phyloP scores from a whole-genome alignment of 2,797 vertebrate genomes.

The Echiichthys vipera region DNA sequence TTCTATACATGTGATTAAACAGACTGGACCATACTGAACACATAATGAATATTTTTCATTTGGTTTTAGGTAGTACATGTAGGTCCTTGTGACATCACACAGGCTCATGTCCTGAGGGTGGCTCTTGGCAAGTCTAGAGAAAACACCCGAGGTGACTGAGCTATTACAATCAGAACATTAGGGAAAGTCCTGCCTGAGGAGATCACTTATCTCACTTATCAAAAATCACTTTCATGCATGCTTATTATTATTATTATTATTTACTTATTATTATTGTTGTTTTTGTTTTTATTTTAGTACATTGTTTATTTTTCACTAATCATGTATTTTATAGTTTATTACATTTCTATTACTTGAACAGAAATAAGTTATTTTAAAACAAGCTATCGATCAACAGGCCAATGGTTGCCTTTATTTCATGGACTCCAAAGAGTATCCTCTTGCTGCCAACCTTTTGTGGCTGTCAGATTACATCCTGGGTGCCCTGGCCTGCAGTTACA shows the following conservation, averaged over 20 bases:
- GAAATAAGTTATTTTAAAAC: neutral
- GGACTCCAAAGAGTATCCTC: slow-evolving; percentile 39
- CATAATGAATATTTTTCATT: neutral
- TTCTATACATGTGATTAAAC: neutral
- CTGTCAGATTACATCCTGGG: slow-evolving; percentile 65
- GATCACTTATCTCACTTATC: slow-evolving; percentile 1
- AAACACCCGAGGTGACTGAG: slow-evolving; percentile 29
- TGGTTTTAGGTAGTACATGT: neutral
- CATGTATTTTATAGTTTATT: neutral
- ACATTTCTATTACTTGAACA: neutral
- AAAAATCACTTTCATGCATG: neutral
- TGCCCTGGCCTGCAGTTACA: slow-evolving; percentile 65
- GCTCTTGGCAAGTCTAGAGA: slow-evolving; percentile 28
- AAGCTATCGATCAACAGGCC: neutral
- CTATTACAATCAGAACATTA: neutral
- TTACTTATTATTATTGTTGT: neutral
- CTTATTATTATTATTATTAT: neutral
- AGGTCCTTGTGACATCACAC: slow-evolving; percentile 8
- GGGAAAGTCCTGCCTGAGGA: slow-evolving; percentile 21
- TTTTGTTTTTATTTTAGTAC: neutral
- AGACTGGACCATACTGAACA: neutral
- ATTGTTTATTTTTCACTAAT: neutral
- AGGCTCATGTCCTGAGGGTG: slow-evolving; percentile 19
- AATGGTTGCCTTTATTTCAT: slow-evolving; percentile 34
- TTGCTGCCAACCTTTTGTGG: slow-evolving; percentile 58